Evolutionary conservation across 2,113 vertebrate species (phyloP), one percentile per base, ranked within the genome.

Genomic region (Apodemus speciosus): DNA sequence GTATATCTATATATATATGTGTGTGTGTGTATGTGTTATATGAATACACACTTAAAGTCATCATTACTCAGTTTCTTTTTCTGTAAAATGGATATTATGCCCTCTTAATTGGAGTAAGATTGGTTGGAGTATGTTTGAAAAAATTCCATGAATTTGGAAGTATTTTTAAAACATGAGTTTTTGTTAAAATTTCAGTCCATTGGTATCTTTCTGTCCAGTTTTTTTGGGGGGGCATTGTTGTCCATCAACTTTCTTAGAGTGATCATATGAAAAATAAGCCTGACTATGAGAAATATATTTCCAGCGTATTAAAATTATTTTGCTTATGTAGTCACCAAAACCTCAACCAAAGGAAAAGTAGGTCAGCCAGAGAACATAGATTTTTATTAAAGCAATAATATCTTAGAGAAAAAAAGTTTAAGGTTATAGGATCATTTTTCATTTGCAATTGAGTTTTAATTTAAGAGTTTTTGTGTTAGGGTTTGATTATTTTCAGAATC

Each of bases 311-410:
- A 91, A 73, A 14, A 92, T 94, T 92, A 75, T 89, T 95, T 94
- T 93, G 64, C 69, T 83, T 94, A 75, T 49, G 3, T 60, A 69
- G 62, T 89, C 68, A 20, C 35, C 84, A 94, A 90, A 94, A 79
- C 77, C 4, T 90, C 43, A 7, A 68, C 30, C 40, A 89, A 88
- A 90, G 21, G 77, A 93, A 95, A 83, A 84, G 23, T 75, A 92
- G 92, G 86, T 89, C 64, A 93, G 40, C 40, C 89, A 66, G 51
- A 90, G 58, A 95, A 93, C 35, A 93, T 13, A 91, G 38, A 58
- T 83, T 94, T 96, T 95, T 95, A 93, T 94, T 92, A 95, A 96
- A 94, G 73, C 51, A 95, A 89, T 96, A 91, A 96, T 30, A 86
- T 3, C 77, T 64, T 75, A 93, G 89, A 95, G 68, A 71, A 68